phyloP scores from a whole-genome alignment of 2,797 vertebrate species.

The Acipenser ruthenus region DNA sequence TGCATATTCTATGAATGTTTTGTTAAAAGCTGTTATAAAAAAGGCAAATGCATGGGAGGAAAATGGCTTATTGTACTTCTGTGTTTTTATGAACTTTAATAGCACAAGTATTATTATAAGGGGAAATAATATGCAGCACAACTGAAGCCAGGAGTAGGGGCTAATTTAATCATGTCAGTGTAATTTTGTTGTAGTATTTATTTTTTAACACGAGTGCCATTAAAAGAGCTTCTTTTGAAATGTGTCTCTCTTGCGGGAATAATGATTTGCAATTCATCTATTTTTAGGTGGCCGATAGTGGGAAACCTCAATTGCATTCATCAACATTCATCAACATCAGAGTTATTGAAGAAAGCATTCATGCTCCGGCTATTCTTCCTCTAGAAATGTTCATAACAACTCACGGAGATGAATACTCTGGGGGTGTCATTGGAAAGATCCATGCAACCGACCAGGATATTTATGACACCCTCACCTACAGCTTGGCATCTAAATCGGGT shows the following conservation, averaged over 20 bases:
- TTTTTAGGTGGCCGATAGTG: constrained; percentile 78
- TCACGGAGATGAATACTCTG: constrained; percentile 62
- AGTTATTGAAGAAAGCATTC: constrained; percentile 85
- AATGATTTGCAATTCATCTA: not conserved
- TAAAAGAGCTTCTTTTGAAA: not conserved
- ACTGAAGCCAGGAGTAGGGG: not conserved
- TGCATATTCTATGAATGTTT: too few relatives aligned
- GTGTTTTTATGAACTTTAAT: too few relatives aligned
- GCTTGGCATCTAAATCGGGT: constrained; percentile 67
- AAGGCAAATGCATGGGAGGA: too few relatives aligned
- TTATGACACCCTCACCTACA: constrained; percentile 82
- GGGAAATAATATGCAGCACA: not conserved
- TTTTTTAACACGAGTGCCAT: constrained; percentile 5
- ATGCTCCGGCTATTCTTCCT: constrained; percentile 79
- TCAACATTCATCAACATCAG: constrained; percentile 76
- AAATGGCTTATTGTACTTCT: too few relatives aligned
- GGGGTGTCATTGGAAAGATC: constrained; percentile 69
- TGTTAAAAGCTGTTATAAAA: too few relatives aligned
- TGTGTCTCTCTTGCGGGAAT: not conserved
- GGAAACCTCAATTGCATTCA: constrained; percentile 76
- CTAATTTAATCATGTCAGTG: not conserved
- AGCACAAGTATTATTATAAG: not conserved
- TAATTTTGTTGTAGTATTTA: not conserved
- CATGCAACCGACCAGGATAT: constrained; percentile 82
- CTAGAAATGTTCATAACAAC: constrained; percentile 79